These are phyloP conservation scores for Ceratina calcarata DNA, from an alignment of 1,140 invertebrate genomes.

Conservation along the genomic window DNA sequence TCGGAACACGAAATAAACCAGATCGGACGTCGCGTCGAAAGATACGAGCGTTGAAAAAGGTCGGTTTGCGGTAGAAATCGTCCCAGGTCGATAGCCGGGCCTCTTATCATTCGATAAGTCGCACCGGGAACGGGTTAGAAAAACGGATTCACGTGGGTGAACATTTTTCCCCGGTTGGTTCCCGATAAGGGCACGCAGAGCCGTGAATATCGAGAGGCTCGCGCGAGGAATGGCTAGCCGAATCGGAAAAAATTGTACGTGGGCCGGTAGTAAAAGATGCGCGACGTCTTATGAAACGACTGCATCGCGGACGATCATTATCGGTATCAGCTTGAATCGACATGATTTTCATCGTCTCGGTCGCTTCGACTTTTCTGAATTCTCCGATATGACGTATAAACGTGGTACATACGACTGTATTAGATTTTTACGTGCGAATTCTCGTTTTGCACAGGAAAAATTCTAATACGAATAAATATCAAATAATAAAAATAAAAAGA, in stretches of 20 bases:
- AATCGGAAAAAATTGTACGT: slow-evolving; percentile 23
- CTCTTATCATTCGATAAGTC: slow-evolving; percentile 33
- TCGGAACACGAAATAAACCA: slow-evolving; percentile 4
- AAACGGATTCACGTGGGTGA: slow-evolving; percentile 48
- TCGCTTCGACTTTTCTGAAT: too few relatives aligned
- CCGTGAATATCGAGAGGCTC: slow-evolving; percentile 9
- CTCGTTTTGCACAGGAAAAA: too few relatives aligned
- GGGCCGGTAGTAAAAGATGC: slow-evolving; percentile 47
- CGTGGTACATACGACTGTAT: too few relatives aligned
- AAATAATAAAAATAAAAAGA: too few relatives aligned
- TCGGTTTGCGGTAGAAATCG: slow-evolving; percentile 7
- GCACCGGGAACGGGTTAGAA: slow-evolving; percentile 15
- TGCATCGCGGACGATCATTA: neutral
- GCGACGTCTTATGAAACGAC: slow-evolving; percentile 14
- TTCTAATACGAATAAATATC: too few relatives aligned
- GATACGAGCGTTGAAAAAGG: neutral
- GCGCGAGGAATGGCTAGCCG: neutral
- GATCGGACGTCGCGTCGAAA: neutral
- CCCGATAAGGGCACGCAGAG: slow-evolving; percentile 38
- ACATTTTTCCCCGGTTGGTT: neutral
- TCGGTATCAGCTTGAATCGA: neutral
- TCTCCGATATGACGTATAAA: too few relatives aligned
- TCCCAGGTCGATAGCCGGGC: neutral
- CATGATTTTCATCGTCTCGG: too few relatives aligned
- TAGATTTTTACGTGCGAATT: too few relatives aligned